Evolutionary conservation across 2,888 invertebrate genomes (phyloP).

Genomic region (Harmothoe impar): DNA sequence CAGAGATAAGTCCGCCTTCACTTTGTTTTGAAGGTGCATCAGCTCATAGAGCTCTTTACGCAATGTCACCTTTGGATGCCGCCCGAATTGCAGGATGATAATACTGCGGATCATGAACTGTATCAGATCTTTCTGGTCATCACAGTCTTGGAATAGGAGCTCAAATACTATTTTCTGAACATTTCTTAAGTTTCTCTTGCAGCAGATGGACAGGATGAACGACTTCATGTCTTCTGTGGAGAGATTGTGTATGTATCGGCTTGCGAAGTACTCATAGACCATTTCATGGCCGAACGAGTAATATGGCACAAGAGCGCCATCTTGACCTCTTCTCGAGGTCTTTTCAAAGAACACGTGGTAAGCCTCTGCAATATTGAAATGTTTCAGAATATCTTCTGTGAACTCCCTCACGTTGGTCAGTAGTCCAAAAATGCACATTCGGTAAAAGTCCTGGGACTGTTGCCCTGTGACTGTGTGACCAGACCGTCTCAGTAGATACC

Average conservation of each 20-base stretch:
- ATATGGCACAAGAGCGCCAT: background rate
- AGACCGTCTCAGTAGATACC: background rate
- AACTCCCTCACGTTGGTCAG: background rate
- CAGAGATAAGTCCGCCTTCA: background rate
- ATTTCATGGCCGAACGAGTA: background rate
- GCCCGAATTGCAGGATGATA: background rate
- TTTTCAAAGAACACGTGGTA: background rate
- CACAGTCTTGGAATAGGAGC: background rate
- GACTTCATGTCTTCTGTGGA: background rate
- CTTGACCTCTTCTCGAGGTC: background rate
- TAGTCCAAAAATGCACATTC: background rate
- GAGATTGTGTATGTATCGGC: background rate
- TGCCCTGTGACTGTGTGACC: background rate
- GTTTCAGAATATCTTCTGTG: background rate
- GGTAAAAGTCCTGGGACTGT: background rate
- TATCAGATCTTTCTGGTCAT: background rate
- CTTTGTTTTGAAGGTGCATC: background rate
- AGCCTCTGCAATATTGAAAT: background rate
- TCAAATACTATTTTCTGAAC: background rate
- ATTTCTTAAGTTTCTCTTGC: background rate
- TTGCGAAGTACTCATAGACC: constrained; percentile 8
- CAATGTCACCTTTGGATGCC: background rate
- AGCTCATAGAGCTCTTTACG: background rate
- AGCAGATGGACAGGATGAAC: background rate
- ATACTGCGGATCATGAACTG: background rate